phyloP scores from a whole-genome alignment of 37 sponge, comb jelly and placozoan species.

The Chondrilla cf. caribensis region DNA sequence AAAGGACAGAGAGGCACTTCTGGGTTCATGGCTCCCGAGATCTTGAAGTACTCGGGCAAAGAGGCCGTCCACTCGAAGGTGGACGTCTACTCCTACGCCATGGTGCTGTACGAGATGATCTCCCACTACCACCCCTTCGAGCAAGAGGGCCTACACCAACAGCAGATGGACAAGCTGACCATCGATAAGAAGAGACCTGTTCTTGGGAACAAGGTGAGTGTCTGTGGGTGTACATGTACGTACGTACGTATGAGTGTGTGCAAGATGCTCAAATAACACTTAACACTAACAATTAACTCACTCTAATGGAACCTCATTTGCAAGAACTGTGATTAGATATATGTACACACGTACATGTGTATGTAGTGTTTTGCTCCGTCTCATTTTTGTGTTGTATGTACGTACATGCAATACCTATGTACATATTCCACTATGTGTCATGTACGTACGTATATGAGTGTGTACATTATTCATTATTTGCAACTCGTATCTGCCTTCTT shows the following conservation, averaged over 20 bases:
- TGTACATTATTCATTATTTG: background rate
- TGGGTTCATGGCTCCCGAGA: constrained; percentile 95
- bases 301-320: background rate
- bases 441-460: too few species aligned
- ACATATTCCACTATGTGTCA: too few species aligned
- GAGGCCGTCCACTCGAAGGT: constrained; percentile 84
- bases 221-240: background rate
- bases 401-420: background rate
- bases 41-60: constrained; percentile 70
- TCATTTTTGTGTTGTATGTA: too few species aligned
- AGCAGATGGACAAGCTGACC: constrained; percentile 86
- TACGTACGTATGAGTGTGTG: background rate
- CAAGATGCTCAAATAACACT: background rate
- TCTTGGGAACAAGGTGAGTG: constrained; percentile 57
- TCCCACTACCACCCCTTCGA: constrained; percentile 75
- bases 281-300: background rate
- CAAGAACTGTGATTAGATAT: too few species aligned
- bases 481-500: background rate
- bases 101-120: constrained; percentile 86
- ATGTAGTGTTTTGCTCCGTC: too few species aligned
- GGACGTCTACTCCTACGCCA: constrained; percentile 84
- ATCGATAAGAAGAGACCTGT: constrained; percentile 66
- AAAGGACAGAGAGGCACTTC: constrained; percentile 83
- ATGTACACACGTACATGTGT: background rate
- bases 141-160: constrained; percentile 62